Evolutionary conservation across 2,113 vertebrate species (phyloP), one percentile per base, ranked within the genome.

Genomic region (Dendrocopos noguchii): DNA sequence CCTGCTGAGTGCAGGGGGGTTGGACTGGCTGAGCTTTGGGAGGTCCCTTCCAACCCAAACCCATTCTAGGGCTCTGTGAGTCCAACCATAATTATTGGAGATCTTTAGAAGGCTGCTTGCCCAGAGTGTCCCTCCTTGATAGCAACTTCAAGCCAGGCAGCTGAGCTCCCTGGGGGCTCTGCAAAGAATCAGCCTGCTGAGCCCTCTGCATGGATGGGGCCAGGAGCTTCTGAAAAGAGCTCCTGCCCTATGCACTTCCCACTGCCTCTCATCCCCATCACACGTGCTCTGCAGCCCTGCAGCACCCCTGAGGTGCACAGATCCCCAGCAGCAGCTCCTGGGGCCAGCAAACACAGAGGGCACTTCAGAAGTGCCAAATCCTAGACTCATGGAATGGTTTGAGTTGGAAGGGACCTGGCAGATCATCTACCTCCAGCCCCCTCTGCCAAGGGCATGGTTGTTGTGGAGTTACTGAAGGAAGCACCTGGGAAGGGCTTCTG

Each of bases 181-280:
- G 46, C 15, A 31, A 33, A 53, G 27, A 31, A 42, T 10, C 2
- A 3, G 21, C 34, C 46, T 4, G 64, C 44, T 2, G 25, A 65
- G 57, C n/a, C 24, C 16, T 14, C 33, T 2, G 34, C n/a, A 15
- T 18, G n/a, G 42, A 63, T 6, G 29, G 44, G n/a, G 57, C 52
- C 29, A 29, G 63, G 22, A 36, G 44, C 18, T 25, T 13, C 29
- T 4, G 8, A 12, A 50, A 71, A 66, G 0, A 60, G 57, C 52
- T 56, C 59, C 5, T 7, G 33, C 67, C 25, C 21, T 39, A 1
- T 2, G 20, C 44, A 4, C 12, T 1, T 21, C 9, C 8, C n/a
- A 2, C 53, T 9, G 12, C 25, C 8, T 44, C 34, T 60, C 72
- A 10, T 7, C 24, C 28, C n/a, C 36, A 12, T 17, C 64, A 33